Evolutionary conservation across 37 sponge, comb jelly and placozoan species (phyloP).

Genomic region (Spongilla lacustris): DNA sequence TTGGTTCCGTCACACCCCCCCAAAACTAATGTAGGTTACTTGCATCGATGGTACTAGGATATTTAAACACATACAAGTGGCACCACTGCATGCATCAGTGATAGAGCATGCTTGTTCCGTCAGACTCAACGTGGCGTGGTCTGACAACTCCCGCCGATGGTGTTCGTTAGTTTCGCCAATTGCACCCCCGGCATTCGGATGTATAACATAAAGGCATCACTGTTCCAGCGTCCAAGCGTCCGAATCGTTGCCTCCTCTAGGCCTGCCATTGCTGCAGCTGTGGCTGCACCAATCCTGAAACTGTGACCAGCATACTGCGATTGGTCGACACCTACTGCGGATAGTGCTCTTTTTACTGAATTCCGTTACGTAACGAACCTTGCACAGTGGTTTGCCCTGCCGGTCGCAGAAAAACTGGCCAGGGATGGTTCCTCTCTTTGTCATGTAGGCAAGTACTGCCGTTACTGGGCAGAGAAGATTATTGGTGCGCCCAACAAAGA

Average conservation of each 20-base stretch:
- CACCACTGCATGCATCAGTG: background rate
- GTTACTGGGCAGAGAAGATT: constrained; percentile 5
- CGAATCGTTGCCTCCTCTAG: constrained; percentile 22
- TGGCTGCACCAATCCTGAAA: constrained; percentile 33
- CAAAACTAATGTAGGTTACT: background rate
- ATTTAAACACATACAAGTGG: no score
- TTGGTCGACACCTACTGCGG: background rate
- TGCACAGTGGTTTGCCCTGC: constrained; percentile 12
- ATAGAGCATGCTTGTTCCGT: background rate
- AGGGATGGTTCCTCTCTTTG: background rate
- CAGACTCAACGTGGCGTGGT: background rate
- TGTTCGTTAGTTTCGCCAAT: background rate
- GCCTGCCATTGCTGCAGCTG: constrained; percentile 9
- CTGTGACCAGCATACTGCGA: constrained; percentile 25
- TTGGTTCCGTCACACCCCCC: background rate
- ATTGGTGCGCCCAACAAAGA: background rate
- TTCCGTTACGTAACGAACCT: background rate
- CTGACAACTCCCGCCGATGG: background rate
- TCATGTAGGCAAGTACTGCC: background rate
- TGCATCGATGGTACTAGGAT: background rate
- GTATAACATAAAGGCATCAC: constrained; percentile 10
- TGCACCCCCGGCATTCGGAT: constrained; percentile 1
- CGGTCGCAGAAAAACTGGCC: constrained; percentile 11
- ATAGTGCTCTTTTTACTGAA: background rate
- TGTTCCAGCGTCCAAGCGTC: constrained; percentile 26